Conservation (phyloP, 1,140 invertebrate species). For the Orussus abietinus region DNA sequence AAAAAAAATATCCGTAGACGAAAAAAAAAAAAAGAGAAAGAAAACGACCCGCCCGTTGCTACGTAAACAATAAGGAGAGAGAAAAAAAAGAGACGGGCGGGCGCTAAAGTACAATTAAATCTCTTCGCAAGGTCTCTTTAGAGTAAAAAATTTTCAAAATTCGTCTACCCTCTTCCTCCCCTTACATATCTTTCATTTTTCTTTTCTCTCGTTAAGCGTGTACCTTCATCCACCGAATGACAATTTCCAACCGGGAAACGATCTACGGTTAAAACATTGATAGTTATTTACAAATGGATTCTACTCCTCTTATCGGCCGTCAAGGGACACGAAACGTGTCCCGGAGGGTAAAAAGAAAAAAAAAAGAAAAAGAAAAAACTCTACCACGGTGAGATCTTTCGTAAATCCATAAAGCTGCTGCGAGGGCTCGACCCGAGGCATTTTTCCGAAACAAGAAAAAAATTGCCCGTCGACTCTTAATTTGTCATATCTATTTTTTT, state of each 20-base stretch:
- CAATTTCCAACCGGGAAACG: no score
- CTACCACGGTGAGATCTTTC: background rate
- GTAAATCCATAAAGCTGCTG: background rate
- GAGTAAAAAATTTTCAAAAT: background rate
- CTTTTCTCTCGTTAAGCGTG: constrained; percentile 11
- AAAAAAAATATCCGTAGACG: background rate
- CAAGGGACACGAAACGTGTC: no score
- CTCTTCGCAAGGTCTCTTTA: background rate
- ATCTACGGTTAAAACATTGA: constrained; percentile 19
- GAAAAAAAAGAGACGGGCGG: background rate
- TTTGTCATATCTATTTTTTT: background rate
- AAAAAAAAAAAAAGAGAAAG: background rate
- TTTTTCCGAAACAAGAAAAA: background rate
- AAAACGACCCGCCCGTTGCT: background rate
- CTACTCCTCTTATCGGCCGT: constrained; percentile 13
- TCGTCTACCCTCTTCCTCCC: background rate
- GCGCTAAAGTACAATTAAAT: background rate
- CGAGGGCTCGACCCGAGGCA: background rate
- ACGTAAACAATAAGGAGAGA: background rate
- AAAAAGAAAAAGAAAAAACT: background rate
- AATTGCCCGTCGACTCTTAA: constrained; percentile 3
- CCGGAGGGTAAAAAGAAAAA: constrained; percentile 20
- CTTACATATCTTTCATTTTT: constrained; percentile 4
- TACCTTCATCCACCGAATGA: constrained; percentile 8
- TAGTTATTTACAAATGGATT: constrained; percentile 22